phyloP scores from a whole-genome alignment of 2,888 invertebrate species.

The Tridacna gigas region DNA sequence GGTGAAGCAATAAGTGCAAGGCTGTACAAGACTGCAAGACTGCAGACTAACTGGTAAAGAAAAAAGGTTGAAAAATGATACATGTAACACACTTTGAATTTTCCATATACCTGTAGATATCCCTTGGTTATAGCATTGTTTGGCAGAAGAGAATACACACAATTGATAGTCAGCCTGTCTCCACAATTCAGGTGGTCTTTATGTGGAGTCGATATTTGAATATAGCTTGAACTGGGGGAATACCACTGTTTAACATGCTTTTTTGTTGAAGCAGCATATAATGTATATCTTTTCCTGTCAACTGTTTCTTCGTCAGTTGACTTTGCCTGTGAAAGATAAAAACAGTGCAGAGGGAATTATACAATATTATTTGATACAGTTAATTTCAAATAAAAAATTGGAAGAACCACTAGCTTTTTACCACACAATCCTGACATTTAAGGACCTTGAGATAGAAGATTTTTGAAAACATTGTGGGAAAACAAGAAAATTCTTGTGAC shows the following conservation, averaged over 20 bases:
- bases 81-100: background rate
- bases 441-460: too few species aligned
- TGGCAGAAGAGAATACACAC: slow-evolving; percentile 37
- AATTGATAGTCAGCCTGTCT: slow-evolving; percentile 37
- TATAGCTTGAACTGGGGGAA: slow-evolving; percentile 53
- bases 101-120: background rate
- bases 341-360: too few species aligned
- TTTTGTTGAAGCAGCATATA: slow-evolving; percentile 52
- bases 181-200: slow-evolving; percentile 39
- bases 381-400: too few species aligned
- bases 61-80: too few species aligned
- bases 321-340: slow-evolving; percentile 39
- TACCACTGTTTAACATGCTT: slow-evolving; percentile 64
- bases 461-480: too few species aligned
- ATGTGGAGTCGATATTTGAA: slow-evolving; percentile 29
- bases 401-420: too few species aligned
- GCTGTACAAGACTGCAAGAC: too few species aligned
- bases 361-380: too few species aligned
- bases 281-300: slow-evolving; percentile 54
- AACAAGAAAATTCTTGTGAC: too few species aligned
- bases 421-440: too few species aligned
- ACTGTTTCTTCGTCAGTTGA: slow-evolving; percentile 51
- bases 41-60: too few species aligned
- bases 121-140: slow-evolving; percentile 19
- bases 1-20: too few species aligned